These are phyloP conservation scores for Triplophysa bombifrons DNA, from an alignment of 2,797 vertebrate genomes.

Conservation along the genomic window DNA sequence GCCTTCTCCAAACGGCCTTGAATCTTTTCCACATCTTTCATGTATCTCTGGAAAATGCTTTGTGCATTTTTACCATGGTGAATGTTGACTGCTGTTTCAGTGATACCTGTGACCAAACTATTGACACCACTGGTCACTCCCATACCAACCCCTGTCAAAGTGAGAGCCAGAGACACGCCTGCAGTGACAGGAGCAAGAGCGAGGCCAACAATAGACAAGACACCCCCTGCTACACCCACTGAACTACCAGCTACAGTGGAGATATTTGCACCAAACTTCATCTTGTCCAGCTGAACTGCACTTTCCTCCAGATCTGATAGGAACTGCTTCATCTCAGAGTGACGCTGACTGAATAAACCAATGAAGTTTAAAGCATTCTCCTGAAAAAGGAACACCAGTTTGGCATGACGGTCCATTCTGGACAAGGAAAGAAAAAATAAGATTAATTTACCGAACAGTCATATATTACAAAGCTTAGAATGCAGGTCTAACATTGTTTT, in stretches of 20 bases:
- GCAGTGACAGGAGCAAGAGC: constrained; percentile 71
- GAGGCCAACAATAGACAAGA: constrained; percentile 72
- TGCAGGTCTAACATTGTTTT: not conserved
- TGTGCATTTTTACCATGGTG: constrained; percentile 58
- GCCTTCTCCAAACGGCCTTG: constrained; percentile 58
- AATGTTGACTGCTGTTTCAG: constrained; percentile 64
- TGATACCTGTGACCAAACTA: constrained; percentile 59
- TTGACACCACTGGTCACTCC: constrained; percentile 69
- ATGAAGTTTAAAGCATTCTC: constrained; percentile 58
- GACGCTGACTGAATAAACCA: constrained; percentile 50
- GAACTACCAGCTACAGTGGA: constrained; percentile 75
- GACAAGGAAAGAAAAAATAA: not conserved
- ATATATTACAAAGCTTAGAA: too few relatives aligned
- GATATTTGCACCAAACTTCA: constrained; percentile 71
- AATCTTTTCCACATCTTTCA: constrained; percentile 65
- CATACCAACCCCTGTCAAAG: constrained; percentile 62
- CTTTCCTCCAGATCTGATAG: constrained; percentile 64
- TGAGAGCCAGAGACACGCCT: constrained; percentile 67
- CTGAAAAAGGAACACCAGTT: constrained; percentile 66
- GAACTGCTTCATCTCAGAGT: constrained; percentile 63
- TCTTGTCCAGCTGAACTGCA: constrained; percentile 69
- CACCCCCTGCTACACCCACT: constrained; percentile 66
- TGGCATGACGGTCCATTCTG: constrained; percentile 67
- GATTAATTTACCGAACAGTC: not conserved
- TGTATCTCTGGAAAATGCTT: constrained; percentile 63